Evolutionary conservation across 2,888 invertebrate species (phyloP), one percentile per base, ranked within the genome.

Genomic region (Lasioglossum oenotherae): DNA sequence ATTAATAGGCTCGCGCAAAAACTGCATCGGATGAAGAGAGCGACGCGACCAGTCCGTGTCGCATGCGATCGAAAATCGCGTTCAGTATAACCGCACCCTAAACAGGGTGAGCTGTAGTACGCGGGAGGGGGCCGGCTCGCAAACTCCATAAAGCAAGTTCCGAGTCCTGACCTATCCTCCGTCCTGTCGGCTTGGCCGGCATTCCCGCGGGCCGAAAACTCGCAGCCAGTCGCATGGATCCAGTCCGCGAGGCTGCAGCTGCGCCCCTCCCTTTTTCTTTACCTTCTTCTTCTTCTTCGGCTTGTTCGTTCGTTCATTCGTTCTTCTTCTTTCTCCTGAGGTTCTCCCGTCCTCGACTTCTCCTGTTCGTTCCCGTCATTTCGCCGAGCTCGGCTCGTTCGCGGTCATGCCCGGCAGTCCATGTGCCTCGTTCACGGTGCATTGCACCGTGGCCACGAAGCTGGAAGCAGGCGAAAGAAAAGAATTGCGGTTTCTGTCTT

Each of bases 131-230:
- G 69, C 72, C 80, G 81, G 71, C 73, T 75, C 71, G 78, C 72
- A 49, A 60, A 77, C 69, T 86, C 89, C 87, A 88, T 91, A 91
- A 88, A 91, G 87, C 90, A 85, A 91, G 90, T 92, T 92, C 93
- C 93, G 93, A 93, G 53, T 53, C 53, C 53, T 23, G 53, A 53
- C 94, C 94, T 94, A 93, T 93, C 93, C 92, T 90, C 86, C 73
- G 88, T 75, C 80, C 84, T 71, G 79, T 80, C 87, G 74, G 87
- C 91, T 88, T 90, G 90, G 90, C 93, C 89, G 89, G 91, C 93
- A 93, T 94, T 93, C 93, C 92, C 93, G 92, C 91, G 87, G 93
- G 92, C 94, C 94, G 92, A 94, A 94, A 94, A 92, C 91, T 82
- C 92, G 71, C 69, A 88, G 88, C 87, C 91, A 87, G 90, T 90